Base-by-base conservation (phyloP, 2,113 vertebrate species). In the Saguinus midas region DNA sequence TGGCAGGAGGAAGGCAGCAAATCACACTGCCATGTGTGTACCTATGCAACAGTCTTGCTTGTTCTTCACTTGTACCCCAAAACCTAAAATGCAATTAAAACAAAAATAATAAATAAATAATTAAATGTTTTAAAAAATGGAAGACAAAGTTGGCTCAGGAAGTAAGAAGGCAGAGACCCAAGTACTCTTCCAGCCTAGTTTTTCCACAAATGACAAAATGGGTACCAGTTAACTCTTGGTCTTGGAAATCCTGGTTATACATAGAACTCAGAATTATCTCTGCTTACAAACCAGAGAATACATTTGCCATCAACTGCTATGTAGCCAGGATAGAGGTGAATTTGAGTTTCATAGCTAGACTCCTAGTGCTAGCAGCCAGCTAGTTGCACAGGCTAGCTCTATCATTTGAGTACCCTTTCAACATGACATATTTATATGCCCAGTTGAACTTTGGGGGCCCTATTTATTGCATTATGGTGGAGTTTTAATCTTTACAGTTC, bases 401-500 rank as follows among this genome's bases (percentile, higher is more conserved):
- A 64, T 64, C 61, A 64, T 64, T 64, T 64, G 45, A 79, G 83
- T 57, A 66, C 14, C 11, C n/a, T 82, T 81, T 87, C 21, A 20
- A 4, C 20, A 10, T 9, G 21, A 57, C 73, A n/a, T 55, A 14
- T 82, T 66, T 75, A 92, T 82, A 82, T 20, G 90, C 3, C 18
- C 11, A 58, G 5, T 14, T 40, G 52, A 70, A 66, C 83, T 76
- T 87, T 32, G 29, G 27, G 43, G 13, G 58, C 5, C 48, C 4
- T 76, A 37, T 75, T 80, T 89, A 85, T 57, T 73, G 48, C 6
- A 37, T 90, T 58, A 14, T 8, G 37, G 32, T 68, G 23, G 32
- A 88, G 4, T 92, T 76, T 97, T 95, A 82, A 87, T 83, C 32
- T 64, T 78, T 91, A n/a, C 2, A 90, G n/a, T 48, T 64, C 27